Base-by-base conservation (phyloP, 1,140 invertebrate species). In the Oncopodura yosiiana region DNA sequence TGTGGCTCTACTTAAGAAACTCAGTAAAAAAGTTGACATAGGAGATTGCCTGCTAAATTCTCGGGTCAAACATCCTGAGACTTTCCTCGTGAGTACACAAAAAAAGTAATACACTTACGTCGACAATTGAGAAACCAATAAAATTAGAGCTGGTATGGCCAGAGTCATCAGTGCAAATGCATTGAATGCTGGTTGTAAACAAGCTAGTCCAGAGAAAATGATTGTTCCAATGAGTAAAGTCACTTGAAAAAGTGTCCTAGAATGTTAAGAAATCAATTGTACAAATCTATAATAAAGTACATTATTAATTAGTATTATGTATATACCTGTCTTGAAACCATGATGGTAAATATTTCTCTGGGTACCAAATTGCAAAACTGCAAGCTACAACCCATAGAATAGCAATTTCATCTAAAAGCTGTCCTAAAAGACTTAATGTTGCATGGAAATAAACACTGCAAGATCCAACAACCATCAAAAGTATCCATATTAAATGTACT, bases 391-490 rank as follows among this genome's bases (percentile, higher is more conserved):
- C 80, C 84, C 84, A 87, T 27, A 87, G 67, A 63, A 88, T 88
- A 37, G 83, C 79, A 34, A 87, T 68, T 68, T 87, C 84, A 70
- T 88, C 84, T 26, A 87, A 68, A 4, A 88, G 68, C 70, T 88
- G 85, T 34, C 81, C 85, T 61, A 87, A 77, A 62, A 87, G 73
- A 64, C 82, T 86, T 3, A 88, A 71, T 3, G 85, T 87, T 23
- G 84, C 83, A 73, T 87, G 85, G 67, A 87, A 87, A 67, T 87
- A 87, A 45, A 83, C 84, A 18, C 83, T 86, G 53, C 81, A 81
- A 0, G 85, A 63, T n/a, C 84, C 84, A 42, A 87, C 82, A 36
- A 86, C 73, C 69, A 86, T 82, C 30, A 87, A 66, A 49, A 87
- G 70, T 5, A 80, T 69, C 84, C 84, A 88, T 19, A 87, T 74